Evolutionary conservation across 2,888 invertebrate species (phyloP).

Genomic region (Cantharis rufa): DNA sequence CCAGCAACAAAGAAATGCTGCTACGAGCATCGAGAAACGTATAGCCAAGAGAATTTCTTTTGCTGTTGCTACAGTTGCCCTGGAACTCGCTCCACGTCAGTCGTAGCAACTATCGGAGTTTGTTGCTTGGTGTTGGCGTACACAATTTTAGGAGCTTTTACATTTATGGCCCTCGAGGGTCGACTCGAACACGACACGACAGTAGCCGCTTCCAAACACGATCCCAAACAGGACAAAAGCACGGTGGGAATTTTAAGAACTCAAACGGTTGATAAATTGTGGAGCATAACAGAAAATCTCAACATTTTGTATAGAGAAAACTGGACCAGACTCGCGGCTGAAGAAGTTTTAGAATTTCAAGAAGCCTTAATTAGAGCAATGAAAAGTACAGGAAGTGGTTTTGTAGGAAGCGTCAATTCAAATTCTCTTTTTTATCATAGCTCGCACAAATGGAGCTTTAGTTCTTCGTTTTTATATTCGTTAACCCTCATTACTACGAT

Average conservation of each 20-base stretch:
- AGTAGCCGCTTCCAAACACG: slow-evolving; percentile 68
- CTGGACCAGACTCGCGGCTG: slow-evolving; percentile 88
- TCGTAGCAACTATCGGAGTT: slow-evolving; percentile 80
- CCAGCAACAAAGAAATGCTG: slow-evolving; percentile 51
- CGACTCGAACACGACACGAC: slow-evolving; percentile 60
- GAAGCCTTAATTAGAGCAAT: slow-evolving; percentile 62
- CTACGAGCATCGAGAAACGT: slow-evolving; percentile 47
- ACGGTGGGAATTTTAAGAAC: slow-evolving; percentile 60
- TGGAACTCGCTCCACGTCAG: slow-evolving; percentile 59
- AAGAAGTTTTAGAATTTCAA: slow-evolving; percentile 84
- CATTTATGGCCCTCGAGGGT: slow-evolving; percentile 85
- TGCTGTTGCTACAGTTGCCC: slow-evolving; percentile 65
- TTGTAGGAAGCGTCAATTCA: slow-evolving; percentile 54
- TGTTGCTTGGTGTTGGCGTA: slow-evolving; percentile 87
- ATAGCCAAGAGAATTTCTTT: slow-evolving; percentile 45
- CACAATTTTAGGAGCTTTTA: slow-evolving; percentile 88
- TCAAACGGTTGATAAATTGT: slow-evolving; percentile 77
- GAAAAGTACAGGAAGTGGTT: slow-evolving; percentile 39
- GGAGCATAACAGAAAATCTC: slow-evolving; percentile 84
- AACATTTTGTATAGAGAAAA: slow-evolving; percentile 90
- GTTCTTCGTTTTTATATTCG: slow-evolving; percentile 90
- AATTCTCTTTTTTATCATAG: slow-evolving; percentile 49
- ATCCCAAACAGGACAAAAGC: slow-evolving; percentile 54
- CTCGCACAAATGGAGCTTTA: slow-evolving; percentile 84
- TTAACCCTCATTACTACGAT: slow-evolving; percentile 93